These are phyloP conservation scores for Selenia dentaria DNA, from an alignment of 2,888 invertebrate species.

Conservation along the genomic window DNA sequence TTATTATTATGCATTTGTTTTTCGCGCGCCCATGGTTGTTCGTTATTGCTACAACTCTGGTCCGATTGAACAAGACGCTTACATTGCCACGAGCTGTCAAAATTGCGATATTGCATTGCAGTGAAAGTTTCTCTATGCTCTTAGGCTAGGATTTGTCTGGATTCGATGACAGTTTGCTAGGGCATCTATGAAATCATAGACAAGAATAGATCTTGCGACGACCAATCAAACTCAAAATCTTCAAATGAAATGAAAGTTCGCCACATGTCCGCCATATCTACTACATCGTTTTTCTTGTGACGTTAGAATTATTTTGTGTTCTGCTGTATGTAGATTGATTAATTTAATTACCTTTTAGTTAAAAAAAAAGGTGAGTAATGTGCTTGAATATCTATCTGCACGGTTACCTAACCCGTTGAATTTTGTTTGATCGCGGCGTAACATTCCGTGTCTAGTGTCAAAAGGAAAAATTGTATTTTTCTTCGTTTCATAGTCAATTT, in stretches of 20 bases:
- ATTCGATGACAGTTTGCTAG: too few relatives aligned
- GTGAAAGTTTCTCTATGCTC: too few relatives aligned
- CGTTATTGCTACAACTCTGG: too few relatives aligned
- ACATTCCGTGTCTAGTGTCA: conserved; percentile 65
- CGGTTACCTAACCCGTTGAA: conserved; percentile 51
- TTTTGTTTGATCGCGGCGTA: conserved; percentile 69
- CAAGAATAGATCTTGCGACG: conserved; percentile 21
- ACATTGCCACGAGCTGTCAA: too few relatives aligned
- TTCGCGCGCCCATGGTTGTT: too few relatives aligned
- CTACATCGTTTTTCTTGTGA: conserved; percentile 78
- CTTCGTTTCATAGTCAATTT: conserved; percentile 44
- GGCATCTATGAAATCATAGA: conserved; percentile 24
- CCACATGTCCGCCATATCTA: conserved; percentile 82
- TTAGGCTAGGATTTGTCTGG: too few relatives aligned
- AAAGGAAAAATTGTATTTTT: conserved; percentile 67
- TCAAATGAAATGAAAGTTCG: conserved; percentile 67
- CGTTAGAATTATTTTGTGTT: conserved; percentile 79
- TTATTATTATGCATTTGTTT: too few relatives aligned
- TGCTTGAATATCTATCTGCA: conserved; percentile 41
- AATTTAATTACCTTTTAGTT: conserved; percentile 76
- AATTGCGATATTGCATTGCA: too few relatives aligned
- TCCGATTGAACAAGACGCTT: too few relatives aligned
- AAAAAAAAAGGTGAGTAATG: conserved; percentile 68
- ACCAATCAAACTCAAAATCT: conserved; percentile 32
- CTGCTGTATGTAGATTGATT: conserved; percentile 65